Evolutionary conservation across 2,888 invertebrate genomes (phyloP).

Genomic region (Apomyelois bistriatella): DNA sequence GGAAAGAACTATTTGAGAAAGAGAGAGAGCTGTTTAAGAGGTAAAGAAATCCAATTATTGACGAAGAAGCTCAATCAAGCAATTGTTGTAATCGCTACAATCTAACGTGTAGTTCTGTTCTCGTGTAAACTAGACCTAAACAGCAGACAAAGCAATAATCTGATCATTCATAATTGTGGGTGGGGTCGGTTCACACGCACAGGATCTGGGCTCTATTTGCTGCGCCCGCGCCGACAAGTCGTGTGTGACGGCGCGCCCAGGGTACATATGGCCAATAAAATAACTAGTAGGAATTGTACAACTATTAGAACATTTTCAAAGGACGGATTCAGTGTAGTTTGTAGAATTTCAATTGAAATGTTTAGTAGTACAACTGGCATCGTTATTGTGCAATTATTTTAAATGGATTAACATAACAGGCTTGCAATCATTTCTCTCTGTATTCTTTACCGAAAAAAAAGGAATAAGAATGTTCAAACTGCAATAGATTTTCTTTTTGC

Average conservation of each 20-base stretch:
- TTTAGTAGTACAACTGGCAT: too few species aligned
- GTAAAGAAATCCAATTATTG: too few species aligned
- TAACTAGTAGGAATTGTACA: conserved; percentile 11
- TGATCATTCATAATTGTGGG: conserved; percentile 45
- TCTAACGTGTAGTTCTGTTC: not conserved
- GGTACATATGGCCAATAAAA: conserved; percentile 35
- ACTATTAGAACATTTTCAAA: not conserved
- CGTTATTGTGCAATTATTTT: too few species aligned
- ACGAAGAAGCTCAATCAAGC: too few species aligned
- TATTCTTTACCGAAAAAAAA: too few species aligned
- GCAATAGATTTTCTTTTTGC: too few species aligned
- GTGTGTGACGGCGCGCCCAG: conserved; percentile 61
- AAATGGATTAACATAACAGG: too few species aligned
- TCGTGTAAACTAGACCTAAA: conserved; percentile 6
- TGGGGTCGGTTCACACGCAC: conserved; percentile 63
- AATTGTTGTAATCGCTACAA: too few species aligned
- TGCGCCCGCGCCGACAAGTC: conserved; percentile 51
- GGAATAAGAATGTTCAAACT: too few species aligned
- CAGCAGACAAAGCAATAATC: conserved; percentile 17
- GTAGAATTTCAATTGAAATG: not conserved
- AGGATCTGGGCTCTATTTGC: conserved; percentile 78
- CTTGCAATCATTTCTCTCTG: too few species aligned
- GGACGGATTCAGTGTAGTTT: not conserved
- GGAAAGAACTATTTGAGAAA: too few species aligned
- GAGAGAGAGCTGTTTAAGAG: too few species aligned